These are phyloP conservation scores for Kuschelorhynchus macadamiae DNA, from an alignment of 2,888 invertebrate genomes.

Conservation along the genomic window DNA sequence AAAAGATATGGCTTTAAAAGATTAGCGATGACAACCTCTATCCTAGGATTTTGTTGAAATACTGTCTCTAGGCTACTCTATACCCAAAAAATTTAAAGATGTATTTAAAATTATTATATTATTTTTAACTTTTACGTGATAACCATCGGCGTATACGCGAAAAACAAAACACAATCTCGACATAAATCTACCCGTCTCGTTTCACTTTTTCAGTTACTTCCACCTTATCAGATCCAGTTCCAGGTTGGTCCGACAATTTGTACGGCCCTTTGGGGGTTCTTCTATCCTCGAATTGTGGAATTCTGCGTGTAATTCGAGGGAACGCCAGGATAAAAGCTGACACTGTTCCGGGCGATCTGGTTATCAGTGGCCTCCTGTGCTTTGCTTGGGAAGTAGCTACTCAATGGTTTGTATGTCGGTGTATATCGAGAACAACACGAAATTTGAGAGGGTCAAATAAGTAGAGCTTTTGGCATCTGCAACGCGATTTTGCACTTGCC, in stretches of 20 bases:
- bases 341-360: conserved; percentile 66
- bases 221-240: conserved; percentile 68
- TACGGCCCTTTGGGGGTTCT: conserved; percentile 71
- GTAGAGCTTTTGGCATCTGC: conserved; percentile 9
- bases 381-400: conserved; percentile 63
- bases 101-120: too few species aligned
- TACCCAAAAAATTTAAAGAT: too few species aligned
- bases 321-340: conserved; percentile 60
- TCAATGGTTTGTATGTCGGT: conserved; percentile 54
- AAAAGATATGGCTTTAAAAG: too few species aligned
- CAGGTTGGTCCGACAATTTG: conserved; percentile 78
- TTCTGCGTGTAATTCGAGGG: conserved; percentile 66
- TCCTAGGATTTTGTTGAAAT: too few species aligned
- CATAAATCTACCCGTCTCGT: conserved; percentile 7
- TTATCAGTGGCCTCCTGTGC: conserved; percentile 66
- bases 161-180: background rate
- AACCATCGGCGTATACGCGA: too few species aligned
- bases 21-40: too few species aligned
- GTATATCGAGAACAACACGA: conserved; percentile 10
- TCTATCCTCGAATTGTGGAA: conserved; percentile 71
- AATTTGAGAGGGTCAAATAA: conserved; percentile 24
- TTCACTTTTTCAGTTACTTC: conserved; percentile 65
- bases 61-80: too few species aligned
- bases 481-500: background rate
- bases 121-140: too few species aligned